Evolutionary conservation across 1,140 invertebrate species (phyloP).

Genomic region (Bursaphelenchus mucronatus): DNA sequence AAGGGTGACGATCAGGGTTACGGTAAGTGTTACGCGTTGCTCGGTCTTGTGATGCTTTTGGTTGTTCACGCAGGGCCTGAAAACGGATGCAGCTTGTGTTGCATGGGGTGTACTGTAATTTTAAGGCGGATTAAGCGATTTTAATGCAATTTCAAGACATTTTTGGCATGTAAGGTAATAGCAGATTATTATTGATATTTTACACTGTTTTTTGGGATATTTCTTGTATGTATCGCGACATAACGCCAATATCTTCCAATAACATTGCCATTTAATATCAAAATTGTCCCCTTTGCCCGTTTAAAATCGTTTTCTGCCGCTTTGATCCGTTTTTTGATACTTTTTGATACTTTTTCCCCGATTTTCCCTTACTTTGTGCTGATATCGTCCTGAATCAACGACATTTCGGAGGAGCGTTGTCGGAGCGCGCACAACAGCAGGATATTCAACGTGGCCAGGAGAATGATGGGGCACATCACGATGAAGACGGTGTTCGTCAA

Average conservation of each 20-base stretch:
- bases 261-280: too few relatives aligned
- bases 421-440: conserved; percentile 51
- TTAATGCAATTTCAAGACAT: conserved; percentile 2
- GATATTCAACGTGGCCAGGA: conserved; percentile 51
- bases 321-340: not conserved
- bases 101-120: not conserved
- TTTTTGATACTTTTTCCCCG: conserved; percentile 21
- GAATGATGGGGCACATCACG: conserved; percentile 55
- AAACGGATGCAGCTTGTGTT: conserved; percentile 14
- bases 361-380: conserved; percentile 15
- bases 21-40: conserved; percentile 55
- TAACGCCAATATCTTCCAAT: too few relatives aligned
- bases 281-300: too few relatives aligned
- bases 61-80: conserved; percentile 34
- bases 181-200: not conserved
- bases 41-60: conserved; percentile 48
- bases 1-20: conserved; percentile 56
- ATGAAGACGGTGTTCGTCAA: conserved; percentile 48
- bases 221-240: not conserved
- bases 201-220: not conserved
- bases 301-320: not conserved
- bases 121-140: conserved; percentile 1
- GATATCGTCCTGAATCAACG: conserved; percentile 24
- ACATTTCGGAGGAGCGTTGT: conserved; percentile 40
- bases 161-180: not conserved